These are phyloP conservation scores for Hypanus sabinus DNA, from an alignment of 2,113 vertebrate species.

Conservation along the genomic window DNA sequence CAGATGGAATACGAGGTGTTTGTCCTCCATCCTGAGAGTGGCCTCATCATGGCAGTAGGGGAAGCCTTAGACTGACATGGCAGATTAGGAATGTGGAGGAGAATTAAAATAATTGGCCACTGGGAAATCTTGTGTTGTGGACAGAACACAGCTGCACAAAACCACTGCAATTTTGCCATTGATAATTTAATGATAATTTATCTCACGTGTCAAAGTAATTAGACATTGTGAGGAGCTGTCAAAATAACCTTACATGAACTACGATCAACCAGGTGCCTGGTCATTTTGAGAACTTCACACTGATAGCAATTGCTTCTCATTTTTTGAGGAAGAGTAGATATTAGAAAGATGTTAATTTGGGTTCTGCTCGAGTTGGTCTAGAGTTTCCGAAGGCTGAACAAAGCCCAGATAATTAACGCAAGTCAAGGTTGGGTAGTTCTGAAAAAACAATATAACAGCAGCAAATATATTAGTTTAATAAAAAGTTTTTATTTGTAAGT, in stretches of 20 bases:
- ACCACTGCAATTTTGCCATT: too few species aligned
- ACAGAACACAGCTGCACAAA: too few species aligned
- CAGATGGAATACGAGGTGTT: too few species aligned
- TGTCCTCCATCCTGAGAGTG: too few species aligned
- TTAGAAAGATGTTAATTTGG: neutral
- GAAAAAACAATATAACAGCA: conserved; percentile 1
- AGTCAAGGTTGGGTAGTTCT: neutral
- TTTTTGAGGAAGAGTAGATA: neutral
- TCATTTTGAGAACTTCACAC: neutral
- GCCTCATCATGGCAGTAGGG: too few species aligned
- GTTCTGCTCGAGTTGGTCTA: neutral
- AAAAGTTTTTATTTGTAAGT: neutral
- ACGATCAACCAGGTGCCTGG: neutral
- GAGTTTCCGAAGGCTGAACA: neutral
- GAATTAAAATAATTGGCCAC: too few species aligned
- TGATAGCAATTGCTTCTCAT: neutral
- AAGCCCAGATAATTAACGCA: neutral
- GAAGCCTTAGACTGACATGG: too few species aligned
- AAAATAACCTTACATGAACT: neutral
- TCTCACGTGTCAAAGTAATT: neutral
- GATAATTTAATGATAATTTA: too few species aligned
- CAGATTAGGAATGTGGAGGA: too few species aligned
- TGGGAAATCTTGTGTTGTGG: too few species aligned
- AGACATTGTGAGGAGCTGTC: neutral
- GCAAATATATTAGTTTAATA: neutral